phyloP scores from a whole-genome alignment of 2,113 vertebrate genomes.

The Mobula birostris region DNA sequence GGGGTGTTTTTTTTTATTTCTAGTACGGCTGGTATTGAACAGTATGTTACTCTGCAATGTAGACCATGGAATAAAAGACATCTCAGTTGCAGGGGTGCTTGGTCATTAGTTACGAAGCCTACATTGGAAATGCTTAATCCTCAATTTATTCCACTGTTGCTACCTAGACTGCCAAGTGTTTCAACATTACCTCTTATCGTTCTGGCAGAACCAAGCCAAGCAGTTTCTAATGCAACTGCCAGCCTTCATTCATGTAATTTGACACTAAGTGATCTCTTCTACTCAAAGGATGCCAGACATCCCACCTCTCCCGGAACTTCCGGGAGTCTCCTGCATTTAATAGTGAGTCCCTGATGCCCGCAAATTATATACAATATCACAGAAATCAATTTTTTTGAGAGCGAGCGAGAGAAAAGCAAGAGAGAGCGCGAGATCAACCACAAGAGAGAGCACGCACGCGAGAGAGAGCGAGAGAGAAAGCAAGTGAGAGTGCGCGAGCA shows the following conservation, averaged over 20 bases:
- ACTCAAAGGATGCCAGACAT: not conserved
- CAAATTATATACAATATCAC: too few relatives aligned
- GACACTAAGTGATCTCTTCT: not conserved
- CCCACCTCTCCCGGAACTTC: too few relatives aligned
- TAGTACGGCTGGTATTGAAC: not conserved
- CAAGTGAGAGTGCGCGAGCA: too few relatives aligned
- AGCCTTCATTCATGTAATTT: not conserved
- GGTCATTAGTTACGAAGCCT: not conserved
- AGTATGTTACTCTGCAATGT: not conserved
- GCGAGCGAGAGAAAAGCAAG: too few relatives aligned
- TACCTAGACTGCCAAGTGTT: not conserved
- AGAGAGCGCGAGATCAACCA: too few relatives aligned
- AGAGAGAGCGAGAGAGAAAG: too few relatives aligned
- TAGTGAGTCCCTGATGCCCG: too few relatives aligned
- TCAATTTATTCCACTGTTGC: not conserved
- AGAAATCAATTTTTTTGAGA: too few relatives aligned
- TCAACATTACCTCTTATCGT: not conserved
- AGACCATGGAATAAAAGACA: too few relatives aligned
- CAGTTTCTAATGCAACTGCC: not conserved
- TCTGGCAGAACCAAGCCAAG: not conserved
- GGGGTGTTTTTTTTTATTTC: not conserved
- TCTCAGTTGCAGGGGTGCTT: not conserved
- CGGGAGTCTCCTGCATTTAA: too few relatives aligned
- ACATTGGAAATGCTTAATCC: not conserved
- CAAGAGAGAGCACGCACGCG: too few relatives aligned